phyloP scores from a whole-genome alignment of 2,113 vertebrate genomes.

The Spea multiplicata region DNA sequence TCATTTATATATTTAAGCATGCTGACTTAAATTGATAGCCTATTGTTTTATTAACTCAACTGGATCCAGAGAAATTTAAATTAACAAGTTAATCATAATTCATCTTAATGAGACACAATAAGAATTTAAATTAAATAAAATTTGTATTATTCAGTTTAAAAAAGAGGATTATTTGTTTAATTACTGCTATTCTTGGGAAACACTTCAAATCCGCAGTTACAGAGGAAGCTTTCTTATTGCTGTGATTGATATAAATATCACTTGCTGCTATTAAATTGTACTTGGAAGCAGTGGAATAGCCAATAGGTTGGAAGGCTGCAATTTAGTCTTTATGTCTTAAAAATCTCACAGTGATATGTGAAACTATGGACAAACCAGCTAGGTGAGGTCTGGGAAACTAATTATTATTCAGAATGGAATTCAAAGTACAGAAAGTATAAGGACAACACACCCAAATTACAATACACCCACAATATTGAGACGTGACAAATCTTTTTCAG shows the following conservation, averaged over 20 bases:
- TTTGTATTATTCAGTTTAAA: neutral
- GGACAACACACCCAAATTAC: conserved; percentile 22
- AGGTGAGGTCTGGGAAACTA: conserved; percentile 39
- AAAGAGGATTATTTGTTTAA: neutral
- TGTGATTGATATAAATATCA: neutral
- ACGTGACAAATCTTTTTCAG: conserved; percentile 35
- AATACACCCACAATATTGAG: conserved; percentile 34
- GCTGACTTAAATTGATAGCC: neutral
- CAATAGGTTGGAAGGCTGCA: neutral
- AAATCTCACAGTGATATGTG: conserved; percentile 17
- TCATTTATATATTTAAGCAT: neutral
- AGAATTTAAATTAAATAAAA: neutral
- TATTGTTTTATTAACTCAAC: neutral
- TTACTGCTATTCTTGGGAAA: neutral
- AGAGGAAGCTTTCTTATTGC: neutral
- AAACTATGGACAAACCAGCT: conserved; percentile 26
- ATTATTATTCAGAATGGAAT: conserved; percentile 6
- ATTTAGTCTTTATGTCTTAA: neutral
- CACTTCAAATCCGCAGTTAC: neutral
- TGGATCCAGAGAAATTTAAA: neutral
- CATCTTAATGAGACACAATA: no score
- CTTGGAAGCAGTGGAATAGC: neutral
- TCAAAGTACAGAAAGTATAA: conserved; percentile 26
- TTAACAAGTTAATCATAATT: neutral
- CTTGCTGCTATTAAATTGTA: neutral